phyloP scores from a whole-genome alignment of 2,113 vertebrate species.

The Zosterops japonicus region DNA sequence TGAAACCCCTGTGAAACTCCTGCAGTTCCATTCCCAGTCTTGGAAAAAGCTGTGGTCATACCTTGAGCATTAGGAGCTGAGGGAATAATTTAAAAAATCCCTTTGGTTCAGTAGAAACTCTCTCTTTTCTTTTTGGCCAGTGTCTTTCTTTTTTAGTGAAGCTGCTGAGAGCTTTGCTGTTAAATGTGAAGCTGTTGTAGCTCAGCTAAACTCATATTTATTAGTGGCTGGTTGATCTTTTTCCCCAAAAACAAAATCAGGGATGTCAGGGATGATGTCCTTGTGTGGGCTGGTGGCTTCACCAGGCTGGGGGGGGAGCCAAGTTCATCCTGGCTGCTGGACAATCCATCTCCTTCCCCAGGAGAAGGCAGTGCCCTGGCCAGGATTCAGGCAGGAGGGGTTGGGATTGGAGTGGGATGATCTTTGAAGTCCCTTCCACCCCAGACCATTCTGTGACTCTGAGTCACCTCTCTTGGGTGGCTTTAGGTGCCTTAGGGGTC shows the following conservation, averaged over 20 bases:
- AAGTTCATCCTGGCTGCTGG: not conserved
- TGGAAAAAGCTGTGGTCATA: not conserved
- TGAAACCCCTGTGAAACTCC: not conserved
- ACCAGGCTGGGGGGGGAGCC: not conserved
- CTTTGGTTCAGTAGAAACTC: not conserved
- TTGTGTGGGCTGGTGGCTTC: not conserved
- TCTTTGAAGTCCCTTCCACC: not conserved
- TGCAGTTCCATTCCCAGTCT: not conserved
- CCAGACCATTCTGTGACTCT: not conserved
- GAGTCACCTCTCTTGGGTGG: not conserved
- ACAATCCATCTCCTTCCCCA: not conserved
- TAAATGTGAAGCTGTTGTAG: no score
- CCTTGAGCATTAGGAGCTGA: not conserved
- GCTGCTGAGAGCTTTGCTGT: no score
- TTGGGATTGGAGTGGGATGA: not conserved
- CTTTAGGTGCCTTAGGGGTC: not conserved
- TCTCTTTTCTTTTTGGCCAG: not conserved
- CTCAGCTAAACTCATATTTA: no score
- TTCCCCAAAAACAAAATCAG: not conserved
- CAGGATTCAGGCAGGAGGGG: not conserved
- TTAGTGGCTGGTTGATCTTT: not conserved
- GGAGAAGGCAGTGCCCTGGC: fast-evolving
- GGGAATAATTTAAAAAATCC: not conserved
- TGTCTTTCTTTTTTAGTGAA: no score
- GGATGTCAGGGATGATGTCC: not conserved